Percentiles rank a stretch among this genome's conserved stretches.
These are phyloP conservation scores for Sebastes vulpes DNA, from an alignment of 2,797 vertebrate genomes.

Conservation along the genomic window DNA sequence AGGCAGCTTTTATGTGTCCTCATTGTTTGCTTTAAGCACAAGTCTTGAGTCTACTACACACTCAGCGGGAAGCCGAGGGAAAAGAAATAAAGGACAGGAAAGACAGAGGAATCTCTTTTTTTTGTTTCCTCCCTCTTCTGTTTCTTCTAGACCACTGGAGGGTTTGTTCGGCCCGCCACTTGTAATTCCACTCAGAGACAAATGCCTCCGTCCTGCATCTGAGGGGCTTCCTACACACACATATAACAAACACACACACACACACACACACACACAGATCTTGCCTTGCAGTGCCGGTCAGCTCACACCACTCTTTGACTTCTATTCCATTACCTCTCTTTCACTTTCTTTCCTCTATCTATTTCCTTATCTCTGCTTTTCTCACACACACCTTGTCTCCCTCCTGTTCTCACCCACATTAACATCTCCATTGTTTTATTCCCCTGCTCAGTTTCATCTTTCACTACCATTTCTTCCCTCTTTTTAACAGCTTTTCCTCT, in stretches of 20 bases:
- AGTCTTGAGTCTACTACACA: background rate
- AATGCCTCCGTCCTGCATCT: slow-evolving; percentile 75
- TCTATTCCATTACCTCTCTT: slow-evolving; percentile 48
- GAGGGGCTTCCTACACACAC: slow-evolving; percentile 66
- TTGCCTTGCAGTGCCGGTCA: background rate
- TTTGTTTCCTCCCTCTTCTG: slow-evolving; percentile 5
- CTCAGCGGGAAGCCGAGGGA: slow-evolving; percentile 2
- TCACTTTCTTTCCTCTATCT: background rate
- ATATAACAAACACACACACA: background rate
- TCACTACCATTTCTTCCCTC: slow-evolving; percentile 13
- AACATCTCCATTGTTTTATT: slow-evolving; percentile 45
- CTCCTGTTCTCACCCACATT: slow-evolving; percentile 37
- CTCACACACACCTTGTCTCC: slow-evolving; percentile 14
- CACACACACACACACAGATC: slow-evolving; percentile 4
- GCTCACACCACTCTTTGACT: slow-evolving; percentile 26
- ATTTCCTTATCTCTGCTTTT: background rate
- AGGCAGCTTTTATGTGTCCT: background rate
- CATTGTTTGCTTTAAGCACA: slow-evolving; percentile 10
- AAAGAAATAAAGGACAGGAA: slow-evolving; percentile 60
- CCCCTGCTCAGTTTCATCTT: slow-evolving; percentile 20
- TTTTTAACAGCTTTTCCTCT: slow-evolving; percentile 25
- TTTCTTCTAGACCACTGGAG: slow-evolving; percentile 73
- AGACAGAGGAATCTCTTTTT: slow-evolving; percentile 56
- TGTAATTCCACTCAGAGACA: slow-evolving; percentile 85
- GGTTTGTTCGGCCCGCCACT: slow-evolving; percentile 80